A percentile compares a stretch with the other conserved stretches of the same genome.
Conservation (phyloP, 1,140 invertebrate species). For the Brachionus paranguensis region DNA sequence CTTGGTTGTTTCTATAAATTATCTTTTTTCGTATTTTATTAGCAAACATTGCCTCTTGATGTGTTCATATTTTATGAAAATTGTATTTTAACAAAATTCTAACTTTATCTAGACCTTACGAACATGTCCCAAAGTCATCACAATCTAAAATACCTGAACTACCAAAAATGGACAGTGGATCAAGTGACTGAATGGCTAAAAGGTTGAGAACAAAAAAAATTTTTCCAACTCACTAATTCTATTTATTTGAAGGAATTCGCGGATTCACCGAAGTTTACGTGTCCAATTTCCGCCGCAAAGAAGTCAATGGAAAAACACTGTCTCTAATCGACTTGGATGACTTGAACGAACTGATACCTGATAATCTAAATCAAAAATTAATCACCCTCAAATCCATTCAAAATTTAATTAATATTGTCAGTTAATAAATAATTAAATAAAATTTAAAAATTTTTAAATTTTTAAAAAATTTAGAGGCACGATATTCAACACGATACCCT, state of each 20-base stretch:
- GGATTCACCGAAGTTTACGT: not conserved
- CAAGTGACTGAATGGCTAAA: slow-evolving; percentile 14
- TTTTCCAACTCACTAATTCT: not conserved
- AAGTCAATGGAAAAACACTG: slow-evolving; percentile 10
- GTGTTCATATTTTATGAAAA: slow-evolving; percentile 16
- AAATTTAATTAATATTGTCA: not conserved
- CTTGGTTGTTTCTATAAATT: not conserved
- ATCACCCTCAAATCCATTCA: not conserved
- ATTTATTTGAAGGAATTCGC: not conserved
- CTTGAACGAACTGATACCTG: not conserved
- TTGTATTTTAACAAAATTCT: not conserved
- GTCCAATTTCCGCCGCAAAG: not conserved
- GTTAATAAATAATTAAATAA: not conserved
- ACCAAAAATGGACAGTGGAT: not conserved
- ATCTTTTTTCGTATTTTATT: not conserved
- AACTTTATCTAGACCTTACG: not conserved
- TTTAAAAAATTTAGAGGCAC: not conserved
- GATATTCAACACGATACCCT: slow-evolving; percentile 5
- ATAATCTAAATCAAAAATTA: not conserved
- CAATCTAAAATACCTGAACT: not conserved
- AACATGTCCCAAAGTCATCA: not conserved
- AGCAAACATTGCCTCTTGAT: not conserved
- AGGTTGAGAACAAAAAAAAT: not conserved
- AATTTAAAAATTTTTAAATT: not conserved
- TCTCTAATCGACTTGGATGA: not conserved